Evolutionary conservation across 1,140 invertebrate species (phyloP).

Genomic region (Drosophila rufa): DNA sequence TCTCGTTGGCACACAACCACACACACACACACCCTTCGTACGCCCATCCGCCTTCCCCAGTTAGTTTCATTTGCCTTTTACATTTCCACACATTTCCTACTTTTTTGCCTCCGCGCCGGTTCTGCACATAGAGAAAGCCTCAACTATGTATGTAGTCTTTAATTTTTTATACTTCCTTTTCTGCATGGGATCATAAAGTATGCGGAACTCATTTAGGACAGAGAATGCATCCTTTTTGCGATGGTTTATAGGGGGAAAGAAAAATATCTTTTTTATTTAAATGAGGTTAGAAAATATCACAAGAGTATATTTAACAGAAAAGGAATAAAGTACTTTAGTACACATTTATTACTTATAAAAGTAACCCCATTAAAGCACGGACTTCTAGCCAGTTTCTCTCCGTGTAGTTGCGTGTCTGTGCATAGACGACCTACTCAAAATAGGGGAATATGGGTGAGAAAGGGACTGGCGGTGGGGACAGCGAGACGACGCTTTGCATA

Average conservation of each 20-base stretch:
- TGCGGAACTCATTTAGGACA: background rate
- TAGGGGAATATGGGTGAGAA: slow-evolving; percentile 19
- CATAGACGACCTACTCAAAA: slow-evolving; percentile 75
- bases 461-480: background rate
- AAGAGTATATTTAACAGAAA: background rate
- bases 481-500: slow-evolving; percentile 77
- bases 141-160: background rate
- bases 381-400: background rate
- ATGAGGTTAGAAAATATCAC: background rate
- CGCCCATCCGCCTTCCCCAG: slow-evolving; percentile 26
- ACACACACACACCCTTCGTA: background rate
- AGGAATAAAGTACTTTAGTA: too few relatives aligned
- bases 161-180: background rate
- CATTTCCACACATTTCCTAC: slow-evolving; percentile 80
- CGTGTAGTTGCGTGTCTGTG: slow-evolving; percentile 71
- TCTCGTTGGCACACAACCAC: slow-evolving; percentile 67
- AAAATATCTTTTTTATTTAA: background rate
- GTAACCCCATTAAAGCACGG: too few relatives aligned
- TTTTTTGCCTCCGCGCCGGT: slow-evolving; percentile 20
- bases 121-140: slow-evolving; percentile 9
- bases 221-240: background rate
- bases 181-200: background rate
- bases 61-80: slow-evolving; percentile 81
- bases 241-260: background rate
- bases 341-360: too few relatives aligned